Evolutionary conservation across 1,140 invertebrate species (phyloP).

Genomic region (Bombus waltoni): DNA sequence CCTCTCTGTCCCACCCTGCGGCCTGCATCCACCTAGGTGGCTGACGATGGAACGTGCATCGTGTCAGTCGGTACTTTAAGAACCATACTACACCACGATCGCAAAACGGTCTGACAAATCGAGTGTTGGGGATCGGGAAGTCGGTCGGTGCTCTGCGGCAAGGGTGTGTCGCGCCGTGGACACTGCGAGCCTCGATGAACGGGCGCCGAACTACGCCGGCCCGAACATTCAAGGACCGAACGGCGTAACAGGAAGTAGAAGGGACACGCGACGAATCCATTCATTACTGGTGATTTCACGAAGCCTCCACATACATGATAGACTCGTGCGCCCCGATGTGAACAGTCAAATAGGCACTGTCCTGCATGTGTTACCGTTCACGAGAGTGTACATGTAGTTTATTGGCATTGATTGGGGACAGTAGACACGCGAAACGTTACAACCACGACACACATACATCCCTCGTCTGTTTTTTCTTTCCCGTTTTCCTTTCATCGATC

Average conservation of each 20-base stretch:
- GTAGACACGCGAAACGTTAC: conserved; percentile 19
- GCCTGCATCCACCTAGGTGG: conserved; percentile 46
- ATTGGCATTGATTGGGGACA: conserved; percentile 35
- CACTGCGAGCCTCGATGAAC: conserved; percentile 13
- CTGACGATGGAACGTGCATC: conserved; percentile 50
- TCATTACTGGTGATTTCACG: conserved; percentile 10
- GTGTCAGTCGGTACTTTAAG: conserved; percentile 58
- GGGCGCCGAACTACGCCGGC: conserved; percentile 26
- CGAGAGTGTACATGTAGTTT: conserved; percentile 26
- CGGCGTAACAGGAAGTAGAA: conserved; percentile 38
- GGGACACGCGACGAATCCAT: conserved; percentile 38
- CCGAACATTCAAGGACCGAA: conserved; percentile 28
- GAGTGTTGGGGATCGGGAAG: conserved; percentile 45
- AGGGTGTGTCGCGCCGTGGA: conserved; percentile 59
- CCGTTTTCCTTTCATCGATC: background rate
- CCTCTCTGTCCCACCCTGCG: conserved; percentile 64
- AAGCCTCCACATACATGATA: background rate
- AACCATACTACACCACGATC: conserved; percentile 42
- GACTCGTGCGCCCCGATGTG: background rate
- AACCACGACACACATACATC: background rate
- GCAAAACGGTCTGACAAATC: conserved; percentile 20
- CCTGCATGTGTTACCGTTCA: conserved; percentile 25
- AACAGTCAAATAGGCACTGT: conserved; percentile 1
- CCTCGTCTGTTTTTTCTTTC: background rate
- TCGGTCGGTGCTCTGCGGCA: conserved; percentile 49